phyloP scores from a whole-genome alignment of 2,113 vertebrate species.

The Poecile atricapillus region DNA sequence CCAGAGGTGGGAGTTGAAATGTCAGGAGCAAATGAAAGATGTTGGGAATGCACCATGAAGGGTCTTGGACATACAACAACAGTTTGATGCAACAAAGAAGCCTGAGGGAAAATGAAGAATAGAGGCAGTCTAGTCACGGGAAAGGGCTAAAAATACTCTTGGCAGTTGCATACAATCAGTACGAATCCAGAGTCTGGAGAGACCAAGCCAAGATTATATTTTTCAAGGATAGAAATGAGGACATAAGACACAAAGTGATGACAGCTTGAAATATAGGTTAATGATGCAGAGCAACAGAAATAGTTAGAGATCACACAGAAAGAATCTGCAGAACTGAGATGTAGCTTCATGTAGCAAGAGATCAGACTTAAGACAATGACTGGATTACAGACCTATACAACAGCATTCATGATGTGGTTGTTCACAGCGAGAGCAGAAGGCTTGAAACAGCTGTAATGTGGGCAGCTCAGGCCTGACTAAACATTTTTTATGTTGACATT shows the following conservation, averaged over 20 bases:
- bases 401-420: slow-evolving; percentile 18
- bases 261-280: neutral
- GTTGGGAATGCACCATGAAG: neutral
- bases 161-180: neutral
- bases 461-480: slow-evolving; percentile 32
- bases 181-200: neutral
- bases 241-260: neutral
- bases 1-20: neutral
- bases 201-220: neutral
- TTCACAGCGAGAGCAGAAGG: slow-evolving; percentile 14
- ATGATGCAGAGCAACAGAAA: neutral
- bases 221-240: neutral
- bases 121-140: neutral
- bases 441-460: neutral
- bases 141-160: neutral
- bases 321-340: neutral
- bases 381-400: slow-evolving; percentile 41
- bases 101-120: neutral
- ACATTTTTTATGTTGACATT: neutral
- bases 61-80: neutral
- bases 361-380: neutral
- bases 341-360: neutral
- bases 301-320: neutral
- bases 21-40: neutral
- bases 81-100: neutral